Conservation (phyloP, 2,113 vertebrate species). For the Geococcyx californianus region DNA sequence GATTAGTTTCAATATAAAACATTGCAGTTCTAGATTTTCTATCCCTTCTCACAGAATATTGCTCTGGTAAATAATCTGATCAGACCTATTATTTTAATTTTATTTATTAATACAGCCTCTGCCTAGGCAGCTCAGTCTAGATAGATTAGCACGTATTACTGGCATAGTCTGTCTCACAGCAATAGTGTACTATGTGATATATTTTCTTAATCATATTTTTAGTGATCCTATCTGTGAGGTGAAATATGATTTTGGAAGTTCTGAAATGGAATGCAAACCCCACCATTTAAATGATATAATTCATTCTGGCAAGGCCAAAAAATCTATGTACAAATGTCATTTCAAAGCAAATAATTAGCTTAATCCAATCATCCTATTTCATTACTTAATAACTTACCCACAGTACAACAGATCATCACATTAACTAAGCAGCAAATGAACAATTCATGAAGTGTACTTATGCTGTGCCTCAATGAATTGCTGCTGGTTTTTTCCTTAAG, state of each 20-base stretch:
- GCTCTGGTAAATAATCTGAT: not conserved
- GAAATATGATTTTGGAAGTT: not conserved
- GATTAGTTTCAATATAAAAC: not conserved
- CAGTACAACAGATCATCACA: conserved; percentile 13
- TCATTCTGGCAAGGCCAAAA: not conserved
- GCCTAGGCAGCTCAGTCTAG: not conserved
- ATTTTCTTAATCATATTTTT: not conserved
- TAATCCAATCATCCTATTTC: conserved; percentile 42
- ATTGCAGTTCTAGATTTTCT: not conserved
- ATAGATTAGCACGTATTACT: not conserved
- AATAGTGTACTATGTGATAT: not conserved
- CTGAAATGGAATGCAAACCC: not conserved
- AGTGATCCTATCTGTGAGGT: not conserved
- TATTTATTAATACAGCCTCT: not conserved
- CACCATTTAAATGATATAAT: not conserved
- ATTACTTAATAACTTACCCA: conserved; percentile 49
- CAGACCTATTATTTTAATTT: not conserved
- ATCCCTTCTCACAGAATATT: not conserved
- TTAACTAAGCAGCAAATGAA: not conserved
- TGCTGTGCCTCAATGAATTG: not conserved
- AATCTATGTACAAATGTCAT: conserved; percentile 13
- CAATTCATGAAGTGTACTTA: not conserved
- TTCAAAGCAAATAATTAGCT: conserved; percentile 40
- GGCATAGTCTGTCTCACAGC: not conserved
- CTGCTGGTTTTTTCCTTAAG: not conserved